Base-by-base conservation (phyloP, 2,797 vertebrate genomes). In the Chelon labrosus region DNA sequence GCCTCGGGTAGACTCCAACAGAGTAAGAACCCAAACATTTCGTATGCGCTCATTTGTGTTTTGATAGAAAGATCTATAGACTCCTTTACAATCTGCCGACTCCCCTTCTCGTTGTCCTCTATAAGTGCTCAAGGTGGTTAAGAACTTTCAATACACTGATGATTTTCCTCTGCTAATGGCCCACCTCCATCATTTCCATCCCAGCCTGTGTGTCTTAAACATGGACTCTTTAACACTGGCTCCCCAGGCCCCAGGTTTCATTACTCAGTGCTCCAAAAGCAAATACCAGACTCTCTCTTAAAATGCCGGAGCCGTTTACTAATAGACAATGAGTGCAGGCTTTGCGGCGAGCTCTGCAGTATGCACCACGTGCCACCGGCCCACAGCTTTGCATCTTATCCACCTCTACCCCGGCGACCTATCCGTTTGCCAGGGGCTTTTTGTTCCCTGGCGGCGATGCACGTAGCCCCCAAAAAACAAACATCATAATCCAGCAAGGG, bases 1-100 rank as follows among this genome's bases (percentile, higher is more conserved):
- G 89, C 92, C 96, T 77, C 94, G 95, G 63, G 94, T 97, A 13
- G 96, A 98, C 92, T 97, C 96, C 63, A 98, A 98, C 88, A 93
- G 97, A 93, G 97, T 99, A 83, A 89, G 92, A 10, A 44, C 10
- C 0, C 2, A 41, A 62, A 38, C n/a, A 31, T 19, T 35, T 41
- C 52, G 10, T 8, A 41, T 31, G 22, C 22, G 22, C 22, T 22
- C 22, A 22, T 22, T 22, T 22, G 42, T 44, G 5, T 44, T 61
- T 56, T 10, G 1, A 41, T 19, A 54, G 16, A 38, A 27, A 37
- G 5, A 10, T 44, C 11, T 51, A 25, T 25, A 27, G 35, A 57
- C 39, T 37, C 17, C 17, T 44, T 53, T 54, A 19, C 50, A 39
- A 7, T 58, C 39, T 31, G 44, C 27, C 42, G 55, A 35, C 54